phyloP scores from a whole-genome alignment of 2,113 vertebrate species.

The Trogon surrucura region DNA sequence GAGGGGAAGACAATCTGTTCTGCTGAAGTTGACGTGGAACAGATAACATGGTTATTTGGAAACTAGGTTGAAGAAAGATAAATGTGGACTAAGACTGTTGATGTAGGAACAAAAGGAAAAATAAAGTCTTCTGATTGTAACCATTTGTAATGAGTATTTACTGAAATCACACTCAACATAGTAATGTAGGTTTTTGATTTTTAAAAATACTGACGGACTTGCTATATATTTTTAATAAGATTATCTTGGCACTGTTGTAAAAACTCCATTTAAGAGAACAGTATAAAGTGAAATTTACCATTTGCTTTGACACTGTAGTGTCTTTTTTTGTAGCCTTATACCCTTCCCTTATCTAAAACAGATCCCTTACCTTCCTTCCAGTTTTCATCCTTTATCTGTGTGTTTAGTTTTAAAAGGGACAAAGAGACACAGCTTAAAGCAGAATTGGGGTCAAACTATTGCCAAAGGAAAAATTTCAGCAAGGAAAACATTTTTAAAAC shows the following conservation, averaged over 20 bases:
- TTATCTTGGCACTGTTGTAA: not conserved
- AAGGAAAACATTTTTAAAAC: not conserved
- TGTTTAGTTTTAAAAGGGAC: not conserved
- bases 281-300: not conserved
- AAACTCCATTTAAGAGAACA: not conserved
- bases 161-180: not conserved
- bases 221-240: not conserved
- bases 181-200: not conserved
- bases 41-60: not conserved
- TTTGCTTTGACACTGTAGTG: not conserved
- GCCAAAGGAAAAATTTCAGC: not conserved
- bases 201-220: not conserved
- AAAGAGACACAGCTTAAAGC: not conserved
- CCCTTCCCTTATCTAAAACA: not conserved
- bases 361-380: not conserved
- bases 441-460: not conserved
- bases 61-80: not conserved
- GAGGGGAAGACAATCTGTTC: not conserved
- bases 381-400: not conserved
- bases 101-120: not conserved
- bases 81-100: not conserved
- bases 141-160: not conserved
- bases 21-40: not conserved
- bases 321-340: not conserved
- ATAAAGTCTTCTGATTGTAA: not conserved